Percentiles rank a stretch among this genome's conserved stretches.
Conservation (phyloP, 1,140 invertebrate genomes). For the Aphis gossypii region DNA sequence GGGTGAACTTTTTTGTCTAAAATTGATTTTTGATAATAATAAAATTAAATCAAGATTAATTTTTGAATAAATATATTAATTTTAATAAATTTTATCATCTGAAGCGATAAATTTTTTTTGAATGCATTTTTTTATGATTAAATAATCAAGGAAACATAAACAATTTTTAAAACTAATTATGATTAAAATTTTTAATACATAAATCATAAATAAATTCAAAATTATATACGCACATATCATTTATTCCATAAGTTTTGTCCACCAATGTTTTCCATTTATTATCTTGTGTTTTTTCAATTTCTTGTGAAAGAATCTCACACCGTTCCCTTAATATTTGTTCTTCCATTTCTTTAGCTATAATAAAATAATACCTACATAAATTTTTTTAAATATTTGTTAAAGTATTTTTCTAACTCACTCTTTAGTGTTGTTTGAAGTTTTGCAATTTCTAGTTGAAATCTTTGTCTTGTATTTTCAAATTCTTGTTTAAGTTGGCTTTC, state of each 20-base stretch:
- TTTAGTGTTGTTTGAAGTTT: constrained; percentile 61
- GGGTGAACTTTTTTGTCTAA: not conserved
- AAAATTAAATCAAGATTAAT: too few relatives aligned
- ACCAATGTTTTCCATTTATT: constrained; percentile 59
- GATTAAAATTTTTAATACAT: not conserved
- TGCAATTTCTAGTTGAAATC: constrained; percentile 60
- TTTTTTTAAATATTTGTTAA: not conserved
- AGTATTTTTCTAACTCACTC: constrained; percentile 56
- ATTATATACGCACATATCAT: constrained; percentile 7
- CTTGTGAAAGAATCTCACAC: constrained; percentile 61
- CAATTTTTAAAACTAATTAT: not conserved
- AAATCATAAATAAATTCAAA: not conserved
- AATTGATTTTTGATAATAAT: not conserved
- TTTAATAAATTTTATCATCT: too few relatives aligned
- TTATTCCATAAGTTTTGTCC: constrained; percentile 60
- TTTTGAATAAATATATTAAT: too few relatives aligned
- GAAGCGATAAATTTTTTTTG: too few relatives aligned
- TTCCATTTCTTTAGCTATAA: constrained; percentile 61
- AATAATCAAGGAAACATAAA: not conserved
- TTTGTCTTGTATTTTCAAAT: constrained; percentile 61
- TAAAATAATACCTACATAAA: constrained; percentile 20
- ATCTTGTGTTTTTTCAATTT: constrained; percentile 59
- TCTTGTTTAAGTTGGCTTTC: constrained; percentile 61
- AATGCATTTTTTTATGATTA: not conserved
- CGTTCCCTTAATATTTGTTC: constrained; percentile 60